These are phyloP conservation scores for Neomonachus schauinslandi DNA, from an alignment of 2,113 vertebrate genomes.

Conservation along the genomic window DNA sequence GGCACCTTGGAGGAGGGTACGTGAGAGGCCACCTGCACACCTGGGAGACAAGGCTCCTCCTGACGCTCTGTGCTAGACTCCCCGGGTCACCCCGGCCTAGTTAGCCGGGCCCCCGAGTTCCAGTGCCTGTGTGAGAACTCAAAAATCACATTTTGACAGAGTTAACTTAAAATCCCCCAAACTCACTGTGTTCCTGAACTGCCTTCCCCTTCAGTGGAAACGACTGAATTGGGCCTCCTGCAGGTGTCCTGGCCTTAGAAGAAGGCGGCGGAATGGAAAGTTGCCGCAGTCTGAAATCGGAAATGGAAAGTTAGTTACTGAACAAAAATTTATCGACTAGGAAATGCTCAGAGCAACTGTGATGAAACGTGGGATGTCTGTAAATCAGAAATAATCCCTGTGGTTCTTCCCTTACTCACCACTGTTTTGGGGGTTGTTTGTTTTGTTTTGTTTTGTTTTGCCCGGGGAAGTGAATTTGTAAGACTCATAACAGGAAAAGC, in stretches of 20 bases:
- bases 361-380: background rate
- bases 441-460: background rate
- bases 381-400: background rate
- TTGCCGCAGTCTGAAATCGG: background rate
- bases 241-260: background rate
- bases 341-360: background rate
- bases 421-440: background rate
- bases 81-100: background rate
- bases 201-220: background rate
- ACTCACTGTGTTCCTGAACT: background rate
- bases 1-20: background rate
- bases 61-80: background rate
- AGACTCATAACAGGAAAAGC: slow-evolving; percentile 54
- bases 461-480: slow-evolving; percentile 11
- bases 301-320: slow-evolving; percentile 53
- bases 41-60: background rate
- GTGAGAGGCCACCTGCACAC: background rate
- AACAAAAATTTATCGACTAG: background rate
- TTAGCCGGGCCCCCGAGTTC: background rate
- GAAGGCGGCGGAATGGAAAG: slow-evolving; percentile 27
- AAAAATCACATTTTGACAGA: slow-evolving; percentile 17
- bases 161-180: background rate
- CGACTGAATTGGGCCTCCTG: background rate
- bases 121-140: background rate
- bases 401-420: background rate